Evolutionary conservation across 2,888 invertebrate genomes (phyloP).

Genomic region (Lycaena phlaeas): DNA sequence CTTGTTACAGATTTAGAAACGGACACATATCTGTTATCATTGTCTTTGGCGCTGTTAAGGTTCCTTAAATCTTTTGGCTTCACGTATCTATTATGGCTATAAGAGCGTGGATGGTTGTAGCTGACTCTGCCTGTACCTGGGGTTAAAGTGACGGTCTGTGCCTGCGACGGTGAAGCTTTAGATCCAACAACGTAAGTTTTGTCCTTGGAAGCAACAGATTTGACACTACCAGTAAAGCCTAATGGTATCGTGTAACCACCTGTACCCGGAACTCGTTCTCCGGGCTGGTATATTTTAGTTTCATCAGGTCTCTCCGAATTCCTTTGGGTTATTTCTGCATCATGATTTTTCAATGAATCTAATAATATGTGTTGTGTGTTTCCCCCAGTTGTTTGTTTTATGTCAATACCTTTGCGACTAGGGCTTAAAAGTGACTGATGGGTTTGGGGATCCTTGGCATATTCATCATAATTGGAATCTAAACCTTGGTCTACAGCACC

Average conservation of each 20-base stretch:
- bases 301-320: constrained; percentile 65
- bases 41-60: constrained; percentile 40
- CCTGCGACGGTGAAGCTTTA: constrained; percentile 75
- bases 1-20: constrained; percentile 87
- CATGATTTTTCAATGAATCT: constrained; percentile 71
- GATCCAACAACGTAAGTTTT: constrained; percentile 73
- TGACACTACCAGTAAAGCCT: constrained; percentile 78
- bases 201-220: constrained; percentile 76
- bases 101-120: constrained; percentile 39
- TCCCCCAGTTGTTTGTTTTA: constrained; percentile 61
- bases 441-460: constrained; percentile 42
- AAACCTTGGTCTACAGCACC: constrained; percentile 65
- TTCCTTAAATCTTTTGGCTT: constrained; percentile 50
- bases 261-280: constrained; percentile 77
- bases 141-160: constrained; percentile 74
- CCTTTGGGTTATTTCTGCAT: constrained; percentile 75
- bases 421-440: constrained; percentile 46
- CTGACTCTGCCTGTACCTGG: constrained; percentile 63
- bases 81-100: constrained; percentile 32
- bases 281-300: constrained; percentile 75
- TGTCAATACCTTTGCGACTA: constrained; percentile 45
- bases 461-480: constrained; percentile 76
- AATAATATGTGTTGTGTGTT: constrained; percentile 77
- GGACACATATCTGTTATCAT: constrained; percentile 81
- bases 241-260: constrained; percentile 78